Evolutionary conservation across 2,888 invertebrate species (phyloP), one percentile per base, ranked within the genome.

Genomic region (Sinhomidia bicolor): DNA sequence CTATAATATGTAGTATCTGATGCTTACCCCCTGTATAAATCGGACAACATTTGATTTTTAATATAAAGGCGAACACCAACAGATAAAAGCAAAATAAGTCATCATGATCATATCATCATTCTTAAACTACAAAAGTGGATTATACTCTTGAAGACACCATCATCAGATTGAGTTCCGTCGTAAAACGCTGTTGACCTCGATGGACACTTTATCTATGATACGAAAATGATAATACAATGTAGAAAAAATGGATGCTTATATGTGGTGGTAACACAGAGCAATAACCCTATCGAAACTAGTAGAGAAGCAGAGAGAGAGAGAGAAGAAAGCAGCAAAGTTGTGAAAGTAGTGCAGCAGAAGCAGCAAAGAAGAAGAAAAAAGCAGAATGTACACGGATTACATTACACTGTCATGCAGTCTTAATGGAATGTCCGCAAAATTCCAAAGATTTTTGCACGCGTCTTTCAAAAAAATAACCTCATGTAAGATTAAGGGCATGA

Each of bases 361-460:
- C n/a, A n/a, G n/a, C n/a, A n/a, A n/a, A n/a, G n/a, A n/a, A n/a
- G n/a, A n/a, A n/a, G n/a, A n/a, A n/a, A n/a, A n/a, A n/a, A n/a
- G n/a, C n/a, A n/a, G 26, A 26, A 74, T 74, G 47, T 26, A 47
- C 47, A 29, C 54, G 54, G 76, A 78, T 78, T 51, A 78, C 54
- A 51, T 47, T 51, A 78, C 54, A 51, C 54, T 80, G 51, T 20
- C 57, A 80, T 65, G 29, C 32, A 62, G 51, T 20, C 29, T 32
- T 78, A 85, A 81, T 57, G 89, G 83, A 82, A 89, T 89, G 82
- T 74, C 81, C 57, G 83, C 83, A 83, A 80, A 89, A 87, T 90
- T 85, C 89, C 84, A 26, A 51, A 81, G 65, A 89, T 88, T 88
- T 91, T 90, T 89, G 83, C 91, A 90, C 90, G 90, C 88, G 88